Evolutionary conservation across 2,888 invertebrate genomes (phyloP).

Genomic region (Leptinotarsa peninsularis): DNA sequence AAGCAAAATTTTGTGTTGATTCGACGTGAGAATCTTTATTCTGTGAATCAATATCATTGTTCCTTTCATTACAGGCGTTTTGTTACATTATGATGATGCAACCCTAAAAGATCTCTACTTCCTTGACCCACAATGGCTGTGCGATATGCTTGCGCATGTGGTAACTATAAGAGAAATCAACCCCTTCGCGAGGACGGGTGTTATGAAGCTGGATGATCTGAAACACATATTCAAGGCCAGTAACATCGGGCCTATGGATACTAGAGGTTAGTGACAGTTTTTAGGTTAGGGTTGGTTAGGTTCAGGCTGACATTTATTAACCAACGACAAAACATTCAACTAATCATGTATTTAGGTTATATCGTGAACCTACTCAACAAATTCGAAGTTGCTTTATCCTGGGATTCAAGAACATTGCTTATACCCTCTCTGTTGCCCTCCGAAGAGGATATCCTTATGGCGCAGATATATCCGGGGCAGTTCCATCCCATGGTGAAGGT

Average conservation of each 20-base stretch:
- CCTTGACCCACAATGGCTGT: slow-evolving; percentile 97
- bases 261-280: slow-evolving; percentile 67
- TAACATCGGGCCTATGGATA: slow-evolving; percentile 77
- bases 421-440: slow-evolving; percentile 93
- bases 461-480: slow-evolving; percentile 64
- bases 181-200: slow-evolving; percentile 90
- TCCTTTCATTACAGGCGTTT: slow-evolving; percentile 73
- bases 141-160: slow-evolving; percentile 96
- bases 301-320: no score
- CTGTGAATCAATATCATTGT: not conserved
- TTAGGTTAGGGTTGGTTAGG: not conserved
- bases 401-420: slow-evolving; percentile 90
- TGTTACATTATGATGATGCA: slow-evolving; percentile 94
- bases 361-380: slow-evolving; percentile 93
- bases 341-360: slow-evolving; percentile 70
- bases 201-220: slow-evolving; percentile 94
- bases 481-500: slow-evolving; percentile 66
- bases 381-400: slow-evolving; percentile 96
- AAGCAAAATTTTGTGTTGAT: no score
- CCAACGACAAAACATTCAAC: no score
- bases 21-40: no score
- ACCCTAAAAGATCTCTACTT: slow-evolving; percentile 95
- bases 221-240: slow-evolving; percentile 93
- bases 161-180: slow-evolving; percentile 98
- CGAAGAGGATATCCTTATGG: slow-evolving; percentile 74